Evolutionary conservation across 2,888 invertebrate species (phyloP).

Genomic region (Ecliptopera silaceata): DNA sequence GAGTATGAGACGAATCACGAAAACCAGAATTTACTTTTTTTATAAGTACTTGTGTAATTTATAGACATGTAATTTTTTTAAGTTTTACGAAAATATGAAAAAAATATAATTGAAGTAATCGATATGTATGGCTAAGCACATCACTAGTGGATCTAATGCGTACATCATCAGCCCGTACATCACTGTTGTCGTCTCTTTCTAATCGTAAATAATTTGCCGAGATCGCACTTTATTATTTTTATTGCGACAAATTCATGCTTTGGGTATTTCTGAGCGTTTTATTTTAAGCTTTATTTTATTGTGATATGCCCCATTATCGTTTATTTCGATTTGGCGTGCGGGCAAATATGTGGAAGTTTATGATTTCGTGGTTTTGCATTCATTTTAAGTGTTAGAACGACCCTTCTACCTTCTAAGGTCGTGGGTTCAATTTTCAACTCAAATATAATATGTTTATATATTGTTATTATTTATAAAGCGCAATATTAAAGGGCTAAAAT

Average conservation of each 20-base stretch:
- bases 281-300: conserved; percentile 29
- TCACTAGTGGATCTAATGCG: conserved; percentile 35
- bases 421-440: too few species aligned
- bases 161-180: conserved; percentile 40
- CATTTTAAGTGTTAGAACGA: not conserved
- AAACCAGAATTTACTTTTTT: too few species aligned
- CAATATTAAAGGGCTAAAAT: too few species aligned
- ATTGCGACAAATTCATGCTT: conserved; percentile 39
- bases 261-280: conserved; percentile 23
- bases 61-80: too few species aligned
- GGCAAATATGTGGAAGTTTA: conserved; percentile 19
- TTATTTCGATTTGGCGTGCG: conserved; percentile 23
- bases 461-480: too few species aligned
- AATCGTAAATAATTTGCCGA: conserved; percentile 46
- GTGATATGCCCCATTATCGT: conserved; percentile 31
- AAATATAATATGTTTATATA: too few species aligned
- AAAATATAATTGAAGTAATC: conserved; percentile 2
- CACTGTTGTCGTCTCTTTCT: conserved; percentile 24
- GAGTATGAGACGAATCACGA: too few species aligned
- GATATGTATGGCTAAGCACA: conserved; percentile 6
- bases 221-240: conserved; percentile 45
- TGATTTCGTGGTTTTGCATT: not conserved
- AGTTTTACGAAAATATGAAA: too few species aligned
- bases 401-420: not conserved
- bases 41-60: too few species aligned